Evolutionary conservation across 1,140 invertebrate genomes (phyloP).

Genomic region (Ruditapes philippinarum): DNA sequence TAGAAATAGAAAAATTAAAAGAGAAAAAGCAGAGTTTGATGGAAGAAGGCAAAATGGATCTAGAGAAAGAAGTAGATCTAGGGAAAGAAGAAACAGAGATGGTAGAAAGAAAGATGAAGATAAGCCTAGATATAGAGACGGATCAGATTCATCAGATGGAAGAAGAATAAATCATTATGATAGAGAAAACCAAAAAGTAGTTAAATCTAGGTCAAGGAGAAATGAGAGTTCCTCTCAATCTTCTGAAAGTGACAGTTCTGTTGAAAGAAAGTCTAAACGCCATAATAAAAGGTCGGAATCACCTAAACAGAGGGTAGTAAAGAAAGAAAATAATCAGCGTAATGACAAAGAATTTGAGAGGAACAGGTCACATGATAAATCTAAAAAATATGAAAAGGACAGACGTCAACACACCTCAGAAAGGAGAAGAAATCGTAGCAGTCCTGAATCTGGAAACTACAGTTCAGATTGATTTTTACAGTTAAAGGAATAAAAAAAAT

Average conservation of each 20-base stretch:
- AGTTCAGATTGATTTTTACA: background rate
- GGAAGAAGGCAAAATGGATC: background rate
- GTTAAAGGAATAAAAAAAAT: too few species aligned
- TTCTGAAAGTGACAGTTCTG: background rate
- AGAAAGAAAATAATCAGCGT: background rate
- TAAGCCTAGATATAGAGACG: background rate
- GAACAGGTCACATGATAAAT: background rate
- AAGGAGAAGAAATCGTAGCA: background rate
- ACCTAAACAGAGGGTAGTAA: conserved; percentile 15
- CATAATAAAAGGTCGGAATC: background rate
- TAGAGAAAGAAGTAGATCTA: background rate
- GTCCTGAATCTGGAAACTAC: background rate
- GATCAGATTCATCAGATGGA: too few species aligned
- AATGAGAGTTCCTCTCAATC: background rate
- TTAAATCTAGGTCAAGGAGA: background rate
- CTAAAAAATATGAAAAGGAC: background rate
- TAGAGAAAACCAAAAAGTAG: background rate
- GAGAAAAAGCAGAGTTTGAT: background rate
- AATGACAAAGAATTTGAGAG: background rate
- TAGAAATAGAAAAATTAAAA: conserved; percentile 18
- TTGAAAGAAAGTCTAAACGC: background rate
- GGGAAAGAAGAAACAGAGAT: background rate
- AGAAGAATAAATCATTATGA: background rate
- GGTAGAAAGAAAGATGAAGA: background rate
- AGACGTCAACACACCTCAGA: background rate